phyloP scores from a whole-genome alignment of 2,113 vertebrate species.

The Lepus europaeus region DNA sequence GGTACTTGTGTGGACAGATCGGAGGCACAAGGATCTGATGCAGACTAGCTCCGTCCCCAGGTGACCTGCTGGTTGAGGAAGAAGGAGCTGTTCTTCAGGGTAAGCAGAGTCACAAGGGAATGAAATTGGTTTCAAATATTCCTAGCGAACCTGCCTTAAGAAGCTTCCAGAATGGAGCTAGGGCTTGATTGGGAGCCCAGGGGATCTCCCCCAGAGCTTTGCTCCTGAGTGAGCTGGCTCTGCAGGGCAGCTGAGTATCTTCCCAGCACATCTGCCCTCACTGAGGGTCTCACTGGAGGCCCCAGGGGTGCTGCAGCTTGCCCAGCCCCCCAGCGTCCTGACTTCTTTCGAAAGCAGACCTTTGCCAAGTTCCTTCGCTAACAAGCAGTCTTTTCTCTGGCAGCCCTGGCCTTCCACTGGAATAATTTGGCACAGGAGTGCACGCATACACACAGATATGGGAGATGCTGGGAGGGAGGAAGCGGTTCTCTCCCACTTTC shows the following conservation, averaged over 20 bases:
- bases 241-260: not conserved
- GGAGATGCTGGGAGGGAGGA: not conserved
- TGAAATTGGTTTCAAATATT: not conserved
- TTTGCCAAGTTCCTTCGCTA: conserved; percentile 61
- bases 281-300: not conserved
- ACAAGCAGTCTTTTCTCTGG: conserved; percentile 63
- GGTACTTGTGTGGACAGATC: not conserved
- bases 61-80: not conserved
- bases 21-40: conserved; percentile 17
- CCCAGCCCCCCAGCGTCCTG: not conserved
- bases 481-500: conserved; percentile 8
- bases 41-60: not conserved
- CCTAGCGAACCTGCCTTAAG: conserved; percentile 3
- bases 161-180: conserved; percentile 33
- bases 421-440: conserved; percentile 50
- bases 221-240: not conserved
- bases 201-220: not conserved
- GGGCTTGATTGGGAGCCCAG: not conserved
- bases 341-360: conserved; percentile 55
- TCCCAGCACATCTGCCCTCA: not conserved
- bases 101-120: not conserved
- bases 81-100: not conserved
- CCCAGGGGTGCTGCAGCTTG: not conserved
- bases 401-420: conserved; percentile 10
- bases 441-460: not conserved